Evolutionary conservation across 2,797 vertebrate genomes (phyloP), one percentile per base, ranked within the genome.

Genomic region (Paratrypauchen microcephalus): DNA sequence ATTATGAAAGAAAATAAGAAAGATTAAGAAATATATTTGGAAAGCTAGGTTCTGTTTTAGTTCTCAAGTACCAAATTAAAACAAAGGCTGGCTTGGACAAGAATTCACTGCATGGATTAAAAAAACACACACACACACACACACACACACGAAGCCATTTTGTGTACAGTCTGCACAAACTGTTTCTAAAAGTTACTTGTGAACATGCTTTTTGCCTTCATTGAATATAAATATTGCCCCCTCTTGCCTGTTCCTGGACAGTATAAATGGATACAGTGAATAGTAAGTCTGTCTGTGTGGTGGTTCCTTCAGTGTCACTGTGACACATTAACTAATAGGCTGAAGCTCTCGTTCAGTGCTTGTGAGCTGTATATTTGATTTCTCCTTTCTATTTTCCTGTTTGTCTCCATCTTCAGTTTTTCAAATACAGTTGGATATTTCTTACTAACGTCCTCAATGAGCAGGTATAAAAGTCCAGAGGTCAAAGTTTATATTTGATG

Each of bases 281-380:
- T 63, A 68, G 63, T 76, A 58, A 6, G 26, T 18, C 11, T 64
- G 70, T 71, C 59, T 73, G 66, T 68, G 1, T 56, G 67, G 16
- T 2, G 3, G 47, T 24, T n/a, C 6, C 36, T 50, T 74, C 71
- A 68, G 64, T 79, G 83, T 82, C 71, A 64, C 70, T 83, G 69
- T 90, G 84, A 89, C 82, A 87, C 82, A 89, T 89, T 88, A 89
- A 89, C 77, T 86, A 86, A 86, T 73, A 72, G 74, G 63, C 71
- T 71, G 48, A 39, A 74, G 58, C 68, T 39, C 16, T 30, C 18
- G 64, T 67, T 71, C 50, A 55, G 67, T 62, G 15, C 60, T 59
- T 48, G 26, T 71, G 41, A 36, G 5, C 72, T 47, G 58, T 67
- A 28, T 76, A 47, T 74, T 9, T 65, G 71, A 76, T 50, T 15